These are phyloP conservation scores for Ectropis crepuscularia DNA, from an alignment of 2,888 invertebrate species.

Conservation along the genomic window DNA sequence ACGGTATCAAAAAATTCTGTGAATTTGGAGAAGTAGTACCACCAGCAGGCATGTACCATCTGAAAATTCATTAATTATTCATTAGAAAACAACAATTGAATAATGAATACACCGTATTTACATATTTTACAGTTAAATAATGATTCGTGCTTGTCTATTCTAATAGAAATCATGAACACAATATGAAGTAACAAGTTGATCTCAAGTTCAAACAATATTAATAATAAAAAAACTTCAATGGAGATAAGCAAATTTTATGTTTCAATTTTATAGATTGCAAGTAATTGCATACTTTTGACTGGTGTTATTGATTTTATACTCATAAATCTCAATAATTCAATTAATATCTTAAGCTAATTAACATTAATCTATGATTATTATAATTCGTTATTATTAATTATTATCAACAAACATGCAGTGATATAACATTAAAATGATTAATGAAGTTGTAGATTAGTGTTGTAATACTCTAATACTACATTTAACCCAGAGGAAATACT, in stretches of 20 bases:
- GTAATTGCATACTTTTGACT: neutral
- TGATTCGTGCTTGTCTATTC: constrained; percentile 11
- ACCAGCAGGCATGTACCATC: constrained; percentile 98
- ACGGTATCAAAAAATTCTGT: constrained; percentile 98
- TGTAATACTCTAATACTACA: constrained; percentile 1
- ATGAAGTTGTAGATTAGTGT: constrained; percentile 32
- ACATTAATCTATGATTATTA: neutral
- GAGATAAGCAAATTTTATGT: neutral
- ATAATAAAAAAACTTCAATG: neutral
- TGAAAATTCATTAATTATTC: constrained; percentile 74
- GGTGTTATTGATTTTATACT: neutral
- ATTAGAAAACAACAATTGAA: constrained; percentile 16
- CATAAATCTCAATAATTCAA: constrained; percentile 3
- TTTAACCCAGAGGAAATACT: constrained; percentile 1
- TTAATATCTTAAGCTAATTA: constrained; percentile 5
- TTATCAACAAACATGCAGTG: constrained; percentile 17
- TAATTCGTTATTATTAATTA: constrained; percentile 11
- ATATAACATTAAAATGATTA: constrained; percentile 32
- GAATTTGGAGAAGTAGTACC: constrained; percentile 98
- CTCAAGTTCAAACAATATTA: neutral
- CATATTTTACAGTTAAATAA: constrained; percentile 7
- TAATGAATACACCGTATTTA: neutral
- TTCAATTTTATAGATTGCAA: constrained; percentile 4
- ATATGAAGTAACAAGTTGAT: neutral
- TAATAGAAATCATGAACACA: constrained; percentile 6